Base-by-base conservation (phyloP, 2,888 invertebrate species). In the Cosmia trapezina region DNA sequence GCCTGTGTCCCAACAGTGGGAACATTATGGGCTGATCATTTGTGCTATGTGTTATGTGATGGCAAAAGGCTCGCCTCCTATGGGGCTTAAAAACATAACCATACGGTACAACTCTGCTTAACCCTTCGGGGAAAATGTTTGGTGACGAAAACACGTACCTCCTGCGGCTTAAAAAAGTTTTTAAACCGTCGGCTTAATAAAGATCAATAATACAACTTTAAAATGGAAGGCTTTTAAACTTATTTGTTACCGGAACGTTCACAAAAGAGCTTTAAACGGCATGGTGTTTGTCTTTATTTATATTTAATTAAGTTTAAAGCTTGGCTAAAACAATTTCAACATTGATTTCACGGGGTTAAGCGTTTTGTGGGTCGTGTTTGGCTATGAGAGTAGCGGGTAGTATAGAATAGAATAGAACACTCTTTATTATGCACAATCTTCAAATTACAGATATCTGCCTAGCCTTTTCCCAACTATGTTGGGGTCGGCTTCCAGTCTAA, bases 341-440 rank as follows among this genome's bases (percentile, higher is more conserved):
- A 85, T 83, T 83, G 78, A 80, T 83, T 83, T 85, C 82, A 83
- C 84, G 84, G 82, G 82, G 82, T 84, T 80, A 82, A 84, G 80
- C 82, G 77, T 84, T 84, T 84, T 82, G 83, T 84, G 77, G 73
- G 71, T 51, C 33, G 53, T 41, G 45, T 2, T 41, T 47, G 76
- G 80, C 76, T 17, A 64, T 19, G 0, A 63, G 7, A 59, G 3
- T 0, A 62, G 81, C 80, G 83, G 22, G 28, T n/a, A n/a, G n/a
- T n/a, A n/a, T n/a, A n/a, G n/a, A n/a, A n/a, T n/a, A n/a, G n/a
- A n/a, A n/a, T n/a, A n/a, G n/a, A n/a, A n/a, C n/a, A n/a, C n/a
- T n/a, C n/a, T n/a, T n/a, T n/a, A n/a, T n/a, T n/a, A n/a, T n/a
- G n/a, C n/a, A n/a, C n/a, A n/a, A n/a, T n/a, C n/a, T n/a, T n/a